Conservation (phyloP, 92 coral and sea anemone species). For the Parazoanthus atlanticus region DNA sequence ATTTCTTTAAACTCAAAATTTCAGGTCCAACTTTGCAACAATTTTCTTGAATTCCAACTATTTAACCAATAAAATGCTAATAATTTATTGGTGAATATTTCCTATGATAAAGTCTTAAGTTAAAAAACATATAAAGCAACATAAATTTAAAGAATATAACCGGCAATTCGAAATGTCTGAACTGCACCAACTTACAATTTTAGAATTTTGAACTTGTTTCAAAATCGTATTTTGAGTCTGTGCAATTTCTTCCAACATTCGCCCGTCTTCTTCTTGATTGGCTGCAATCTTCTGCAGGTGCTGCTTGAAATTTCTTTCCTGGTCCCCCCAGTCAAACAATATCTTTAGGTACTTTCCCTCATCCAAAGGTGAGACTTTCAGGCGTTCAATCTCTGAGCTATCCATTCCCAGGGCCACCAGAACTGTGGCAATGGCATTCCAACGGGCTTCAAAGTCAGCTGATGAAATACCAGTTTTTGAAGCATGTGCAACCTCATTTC, state of each 20-base stretch:
- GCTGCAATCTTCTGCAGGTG: not conserved
- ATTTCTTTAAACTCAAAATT: too few relatives aligned
- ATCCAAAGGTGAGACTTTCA: constrained; percentile 29
- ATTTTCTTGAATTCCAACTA: too few relatives aligned
- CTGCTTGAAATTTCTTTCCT: not conserved
- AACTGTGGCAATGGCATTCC: constrained; percentile 8
- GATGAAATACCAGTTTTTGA: not conserved
- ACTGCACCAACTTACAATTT: not conserved
- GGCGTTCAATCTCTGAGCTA: not conserved
- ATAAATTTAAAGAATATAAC: not conserved
- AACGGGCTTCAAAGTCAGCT: not conserved
- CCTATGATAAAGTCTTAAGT: not conserved
- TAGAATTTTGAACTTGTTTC: not conserved
- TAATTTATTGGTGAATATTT: too few relatives aligned
- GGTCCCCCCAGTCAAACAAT: not conserved
- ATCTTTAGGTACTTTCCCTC: not conserved
- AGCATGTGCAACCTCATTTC: constrained; percentile 16
- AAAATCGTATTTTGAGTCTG: not conserved
- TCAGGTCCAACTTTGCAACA: too few relatives aligned
- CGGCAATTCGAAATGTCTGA: not conserved
- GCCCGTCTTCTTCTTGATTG: not conserved
- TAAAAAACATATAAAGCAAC: not conserved
- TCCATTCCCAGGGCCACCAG: constrained; percentile 30
- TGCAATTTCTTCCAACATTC: not conserved
- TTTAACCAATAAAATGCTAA: too few relatives aligned